Conservation (phyloP, 2,888 invertebrate genomes). For the Scaptomyza cyrtandrae region DNA sequence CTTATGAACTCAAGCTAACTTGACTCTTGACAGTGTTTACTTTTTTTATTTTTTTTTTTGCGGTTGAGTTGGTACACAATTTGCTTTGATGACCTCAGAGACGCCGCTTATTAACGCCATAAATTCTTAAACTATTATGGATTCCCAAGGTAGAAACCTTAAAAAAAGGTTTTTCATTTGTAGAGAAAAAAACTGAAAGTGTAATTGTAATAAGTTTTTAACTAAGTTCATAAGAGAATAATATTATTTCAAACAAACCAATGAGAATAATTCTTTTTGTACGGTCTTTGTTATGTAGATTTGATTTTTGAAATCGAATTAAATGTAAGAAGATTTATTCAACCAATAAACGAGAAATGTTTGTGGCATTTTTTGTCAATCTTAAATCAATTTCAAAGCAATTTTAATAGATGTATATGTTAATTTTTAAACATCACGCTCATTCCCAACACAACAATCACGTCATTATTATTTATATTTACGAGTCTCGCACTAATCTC, state of each 20-base stretch:
- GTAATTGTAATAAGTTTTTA: too few relatives aligned
- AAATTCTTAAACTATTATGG: constrained; percentile 3
- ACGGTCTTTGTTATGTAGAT: too few relatives aligned
- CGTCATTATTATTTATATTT: constrained; percentile 53
- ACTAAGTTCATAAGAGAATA: too few relatives aligned
- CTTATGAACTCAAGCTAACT: constrained; percentile 5
- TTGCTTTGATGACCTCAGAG: constrained; percentile 35
- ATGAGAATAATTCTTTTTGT: too few relatives aligned
- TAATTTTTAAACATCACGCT: constrained; percentile 17
- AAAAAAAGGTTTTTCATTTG: not conserved
- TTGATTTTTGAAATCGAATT: not conserved
- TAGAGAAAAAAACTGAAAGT: not conserved
- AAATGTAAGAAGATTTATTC: not conserved
- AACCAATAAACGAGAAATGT: not conserved
- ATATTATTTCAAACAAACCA: too few relatives aligned
- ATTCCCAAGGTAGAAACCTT: not conserved
- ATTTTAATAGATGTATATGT: constrained; percentile 14
- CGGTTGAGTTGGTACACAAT: constrained; percentile 27
- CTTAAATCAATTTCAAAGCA: not conserved
- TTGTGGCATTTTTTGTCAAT: not conserved
- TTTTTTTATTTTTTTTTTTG: constrained; percentile 15
- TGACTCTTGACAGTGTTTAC: not conserved
- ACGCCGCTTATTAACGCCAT: constrained; percentile 1
- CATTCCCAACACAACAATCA: constrained; percentile 12
- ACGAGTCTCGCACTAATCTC: constrained; percentile 31